Base-by-base conservation (phyloP, 2,888 invertebrate species). In the Adineta ricciae region DNA sequence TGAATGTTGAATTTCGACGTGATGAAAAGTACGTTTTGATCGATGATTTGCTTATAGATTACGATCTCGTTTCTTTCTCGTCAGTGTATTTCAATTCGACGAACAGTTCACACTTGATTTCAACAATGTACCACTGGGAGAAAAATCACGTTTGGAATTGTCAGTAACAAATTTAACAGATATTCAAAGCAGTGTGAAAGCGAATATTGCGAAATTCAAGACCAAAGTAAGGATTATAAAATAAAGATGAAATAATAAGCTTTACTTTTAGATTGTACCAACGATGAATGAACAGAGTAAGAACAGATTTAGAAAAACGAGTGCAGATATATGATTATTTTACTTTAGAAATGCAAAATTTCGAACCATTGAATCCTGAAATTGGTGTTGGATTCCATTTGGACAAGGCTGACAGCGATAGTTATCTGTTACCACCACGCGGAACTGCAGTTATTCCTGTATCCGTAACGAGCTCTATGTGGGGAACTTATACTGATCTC, bases 331-430 rank as follows among this genome's bases (percentile, higher is more conserved):
- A 46, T 46, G 5, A 46, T 11, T 46, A 46, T 46, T 46, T 8
- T 46, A 8, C 16, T 72, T 36, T 36, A 73, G 73, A 41, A 73
- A 36, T 38, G 38, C 73, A 38, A 73, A 41, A n/a, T 73, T 73
- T 73, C 21, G 73, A 73, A 73, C 73, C 73, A 24, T 9, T 16
- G 21, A 38, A 73, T 38, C 73, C 36, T 24, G 36, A 36, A 11
- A 73, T 73, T 73, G 73, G 73, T 41, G 41, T 73, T 24, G 73
- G 73, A n/a, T 73, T 73, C 24, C 41, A 73, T 73, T 38, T 41
- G 8, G 73, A 41, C 8, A 24, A 73, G 2, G 1, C 38, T 19
- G 73, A 41, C 0, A n/a, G 21, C 14, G 21, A 21, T 73, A 21
- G 1, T 41, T 73, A 73, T 73, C 2, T 21, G 5, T 41, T 73